Conservation (phyloP, 2,797 vertebrate species). For the Uromys caudimaculatus region DNA sequence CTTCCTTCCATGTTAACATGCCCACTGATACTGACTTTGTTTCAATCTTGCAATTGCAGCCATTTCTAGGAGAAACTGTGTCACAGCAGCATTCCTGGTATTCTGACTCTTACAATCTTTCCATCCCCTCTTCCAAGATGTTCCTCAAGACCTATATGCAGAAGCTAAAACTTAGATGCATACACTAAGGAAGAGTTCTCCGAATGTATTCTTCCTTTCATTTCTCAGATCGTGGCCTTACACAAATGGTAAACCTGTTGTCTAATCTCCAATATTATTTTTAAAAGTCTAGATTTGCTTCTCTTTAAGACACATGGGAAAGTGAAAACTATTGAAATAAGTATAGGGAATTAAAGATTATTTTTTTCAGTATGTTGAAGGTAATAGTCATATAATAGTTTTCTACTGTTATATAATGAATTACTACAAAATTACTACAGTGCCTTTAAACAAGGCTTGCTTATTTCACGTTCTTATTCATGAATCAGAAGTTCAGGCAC, state of each 20-base stretch:
- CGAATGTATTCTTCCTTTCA: not conserved
- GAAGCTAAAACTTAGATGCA: too few species aligned
- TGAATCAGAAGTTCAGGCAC: not conserved
- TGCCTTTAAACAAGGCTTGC: not conserved
- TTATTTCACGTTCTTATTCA: not conserved
- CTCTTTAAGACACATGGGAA: not conserved
- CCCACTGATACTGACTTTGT: not conserved
- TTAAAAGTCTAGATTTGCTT: not conserved
- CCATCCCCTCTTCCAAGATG: not conserved
- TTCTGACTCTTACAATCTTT: not conserved
- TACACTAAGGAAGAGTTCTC: not conserved
- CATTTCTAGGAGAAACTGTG: not conserved
- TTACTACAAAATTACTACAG: not conserved
- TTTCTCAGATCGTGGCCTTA: not conserved
- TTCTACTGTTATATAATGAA: not conserved
- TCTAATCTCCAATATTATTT: not conserved
- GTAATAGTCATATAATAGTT: not conserved
- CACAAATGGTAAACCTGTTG: not conserved
- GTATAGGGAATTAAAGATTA: not conserved
- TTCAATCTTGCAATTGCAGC: not conserved
- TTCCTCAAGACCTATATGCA: too few species aligned
- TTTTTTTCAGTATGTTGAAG: not conserved
- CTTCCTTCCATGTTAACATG: not conserved
- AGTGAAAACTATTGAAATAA: not conserved
- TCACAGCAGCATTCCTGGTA: not conserved